Evolutionary conservation across 1,140 invertebrate species (phyloP).

Genomic region (Drosophila equinoxialis): DNA sequence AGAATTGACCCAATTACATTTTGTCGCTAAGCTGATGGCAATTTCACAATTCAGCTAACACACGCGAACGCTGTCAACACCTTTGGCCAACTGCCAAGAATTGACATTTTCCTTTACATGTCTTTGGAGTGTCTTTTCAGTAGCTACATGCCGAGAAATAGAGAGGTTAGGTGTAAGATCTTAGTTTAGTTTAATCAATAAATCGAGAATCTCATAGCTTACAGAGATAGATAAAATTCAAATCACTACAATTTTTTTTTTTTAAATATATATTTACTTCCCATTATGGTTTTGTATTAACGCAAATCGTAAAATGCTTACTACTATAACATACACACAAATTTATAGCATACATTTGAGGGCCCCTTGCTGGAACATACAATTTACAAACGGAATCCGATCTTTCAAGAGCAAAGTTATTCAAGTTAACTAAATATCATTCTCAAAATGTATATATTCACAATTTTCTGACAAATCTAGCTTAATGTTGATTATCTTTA

Average conservation of each 20-base stretch:
- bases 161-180: background rate
- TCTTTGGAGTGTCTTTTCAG: constrained; percentile 21
- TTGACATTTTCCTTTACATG: constrained; percentile 14
- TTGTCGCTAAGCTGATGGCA: constrained; percentile 66
- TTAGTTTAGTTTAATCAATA: background rate
- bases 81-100: constrained; percentile 61
- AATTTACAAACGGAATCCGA: background rate
- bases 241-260: no score
- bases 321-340: no score
- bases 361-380: no score
- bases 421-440: background rate
- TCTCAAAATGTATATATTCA: no score
- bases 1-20: constrained; percentile 77
- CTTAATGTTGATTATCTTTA: constrained; percentile 1
- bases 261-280: no score
- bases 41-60: constrained; percentile 71
- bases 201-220: background rate
- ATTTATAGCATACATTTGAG: no score
- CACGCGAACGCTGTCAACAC: constrained; percentile 42
- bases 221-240: no score
- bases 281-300: no score
- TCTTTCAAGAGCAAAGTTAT: no score
- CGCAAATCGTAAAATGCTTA: no score
- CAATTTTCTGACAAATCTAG: constrained; percentile 1
- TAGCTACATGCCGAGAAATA: background rate